phyloP scores from a whole-genome alignment of 2,113 vertebrate species.

The Colius striatus region DNA sequence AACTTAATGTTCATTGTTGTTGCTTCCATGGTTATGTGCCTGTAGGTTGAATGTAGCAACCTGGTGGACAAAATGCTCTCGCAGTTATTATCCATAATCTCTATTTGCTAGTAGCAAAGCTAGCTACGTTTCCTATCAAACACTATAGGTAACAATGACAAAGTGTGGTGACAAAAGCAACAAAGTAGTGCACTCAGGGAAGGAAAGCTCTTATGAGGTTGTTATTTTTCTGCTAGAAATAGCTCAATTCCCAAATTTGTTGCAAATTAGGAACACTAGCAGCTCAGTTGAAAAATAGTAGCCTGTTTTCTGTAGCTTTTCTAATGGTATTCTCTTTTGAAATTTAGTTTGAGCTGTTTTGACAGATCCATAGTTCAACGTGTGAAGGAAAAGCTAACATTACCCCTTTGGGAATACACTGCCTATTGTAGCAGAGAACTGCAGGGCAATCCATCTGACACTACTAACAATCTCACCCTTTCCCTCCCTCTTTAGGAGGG shows the following conservation, averaged over 20 bases:
- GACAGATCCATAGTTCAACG: rapidly evolving
- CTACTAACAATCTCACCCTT: not conserved
- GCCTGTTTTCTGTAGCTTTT: not conserved
- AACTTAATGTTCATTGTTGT: not conserved
- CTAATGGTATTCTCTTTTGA: not conserved
- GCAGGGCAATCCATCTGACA: not conserved
- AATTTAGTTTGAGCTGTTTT: not conserved
- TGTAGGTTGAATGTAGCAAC: not conserved
- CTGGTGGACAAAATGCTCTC: not conserved
- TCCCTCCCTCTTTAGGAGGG: not conserved
- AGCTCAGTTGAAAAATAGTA: not conserved
- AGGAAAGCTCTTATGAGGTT: not conserved
- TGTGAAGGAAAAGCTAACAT: not conserved
- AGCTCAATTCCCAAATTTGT: not conserved
- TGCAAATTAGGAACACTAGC: not conserved
- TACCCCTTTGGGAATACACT: not conserved
- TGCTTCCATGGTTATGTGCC: not conserved
- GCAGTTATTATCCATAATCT: not conserved
- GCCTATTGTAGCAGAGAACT: not conserved
- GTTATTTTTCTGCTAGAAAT: not conserved
- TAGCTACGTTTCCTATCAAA: not conserved
- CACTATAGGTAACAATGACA: not conserved
- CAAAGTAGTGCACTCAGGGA: not conserved
- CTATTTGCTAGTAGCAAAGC: not conserved
- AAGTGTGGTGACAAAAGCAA: not conserved